Conservation (phyloP, 2,888 invertebrate species). For the Lepidocyrtinus sp. region DNA sequence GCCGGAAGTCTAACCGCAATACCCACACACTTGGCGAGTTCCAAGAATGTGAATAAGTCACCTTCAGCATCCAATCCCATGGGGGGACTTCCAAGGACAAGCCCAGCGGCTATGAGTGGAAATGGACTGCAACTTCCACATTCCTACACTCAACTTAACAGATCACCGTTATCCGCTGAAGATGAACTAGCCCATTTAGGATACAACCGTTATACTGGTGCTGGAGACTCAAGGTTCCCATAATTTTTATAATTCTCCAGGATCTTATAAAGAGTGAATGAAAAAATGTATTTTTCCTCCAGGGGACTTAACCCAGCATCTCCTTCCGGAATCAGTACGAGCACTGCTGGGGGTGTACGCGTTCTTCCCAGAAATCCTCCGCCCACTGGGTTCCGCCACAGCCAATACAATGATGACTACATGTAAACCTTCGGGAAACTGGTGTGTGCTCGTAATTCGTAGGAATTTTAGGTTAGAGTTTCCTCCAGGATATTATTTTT, state of each 20-base stretch:
- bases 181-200: constrained; percentile 55
- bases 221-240: constrained; percentile 39
- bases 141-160: constrained; percentile 19
- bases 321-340: constrained; percentile 8
- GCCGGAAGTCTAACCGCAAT: too few relatives aligned
- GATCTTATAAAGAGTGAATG: background rate
- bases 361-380: constrained; percentile 61
- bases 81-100: background rate
- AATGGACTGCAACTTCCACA: constrained; percentile 7
- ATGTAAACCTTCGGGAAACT: too few relatives aligned
- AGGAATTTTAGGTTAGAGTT: too few relatives aligned
- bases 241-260: background rate
- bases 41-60: too few relatives aligned
- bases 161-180: constrained; percentile 7
- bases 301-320: constrained; percentile 37
- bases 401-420: constrained; percentile 31
- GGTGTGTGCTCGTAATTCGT: too few relatives aligned
- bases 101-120: background rate
- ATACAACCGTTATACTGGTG: constrained; percentile 57
- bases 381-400: constrained; percentile 29
- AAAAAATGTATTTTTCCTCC: constrained; percentile 29
- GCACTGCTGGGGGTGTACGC: constrained; percentile 53
- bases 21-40: too few relatives aligned
- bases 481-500: too few relatives aligned
- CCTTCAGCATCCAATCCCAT: background rate